These are phyloP conservation scores for Hypothenemus hampei DNA, from an alignment of 1,140 invertebrate genomes.

Conservation along the genomic window DNA sequence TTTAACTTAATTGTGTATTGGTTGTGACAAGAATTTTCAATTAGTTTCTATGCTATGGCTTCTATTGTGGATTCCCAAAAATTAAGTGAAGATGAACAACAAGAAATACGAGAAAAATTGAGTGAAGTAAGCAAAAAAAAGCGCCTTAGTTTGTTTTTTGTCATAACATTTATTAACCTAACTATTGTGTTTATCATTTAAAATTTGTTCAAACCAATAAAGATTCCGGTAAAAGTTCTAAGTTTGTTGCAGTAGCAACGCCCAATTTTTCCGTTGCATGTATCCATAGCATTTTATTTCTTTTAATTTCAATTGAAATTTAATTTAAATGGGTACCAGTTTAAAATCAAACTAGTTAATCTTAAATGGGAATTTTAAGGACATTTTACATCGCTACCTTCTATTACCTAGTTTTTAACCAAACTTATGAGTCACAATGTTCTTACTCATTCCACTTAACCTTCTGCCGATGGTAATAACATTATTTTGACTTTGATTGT, in stretches of 20 bases:
- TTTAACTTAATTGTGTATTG: no score
- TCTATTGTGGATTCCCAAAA: constrained; percentile 32
- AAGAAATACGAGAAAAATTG: constrained; percentile 45
- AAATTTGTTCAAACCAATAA: neutral
- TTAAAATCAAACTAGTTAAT: no score
- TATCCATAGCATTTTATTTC: no score
- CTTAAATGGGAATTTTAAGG: no score
- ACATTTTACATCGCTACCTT: no score
- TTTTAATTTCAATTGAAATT: no score
- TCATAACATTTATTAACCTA: constrained; percentile 23
- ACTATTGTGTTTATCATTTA: constrained; percentile 22
- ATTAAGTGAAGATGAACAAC: constrained; percentile 41
- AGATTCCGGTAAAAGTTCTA: no score
- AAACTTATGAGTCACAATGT: constrained; percentile 6
- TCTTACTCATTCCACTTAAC: constrained; percentile 16
- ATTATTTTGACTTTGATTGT: no score
- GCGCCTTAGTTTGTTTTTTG: constrained; percentile 4
- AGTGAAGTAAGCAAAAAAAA: constrained; percentile 36
- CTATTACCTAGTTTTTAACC: neutral
- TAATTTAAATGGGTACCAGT: no score
- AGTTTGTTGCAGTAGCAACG: no score
- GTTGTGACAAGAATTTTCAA: constrained; percentile 5
- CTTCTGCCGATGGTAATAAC: constrained; percentile 5
- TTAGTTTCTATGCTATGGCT: constrained; percentile 29
- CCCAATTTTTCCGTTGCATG: no score